A percentile compares a stretch with the other conserved stretches of the same genome.
phyloP scores from a whole-genome alignment of 2,113 vertebrate genomes.

The Rhadina sibilatrix region DNA sequence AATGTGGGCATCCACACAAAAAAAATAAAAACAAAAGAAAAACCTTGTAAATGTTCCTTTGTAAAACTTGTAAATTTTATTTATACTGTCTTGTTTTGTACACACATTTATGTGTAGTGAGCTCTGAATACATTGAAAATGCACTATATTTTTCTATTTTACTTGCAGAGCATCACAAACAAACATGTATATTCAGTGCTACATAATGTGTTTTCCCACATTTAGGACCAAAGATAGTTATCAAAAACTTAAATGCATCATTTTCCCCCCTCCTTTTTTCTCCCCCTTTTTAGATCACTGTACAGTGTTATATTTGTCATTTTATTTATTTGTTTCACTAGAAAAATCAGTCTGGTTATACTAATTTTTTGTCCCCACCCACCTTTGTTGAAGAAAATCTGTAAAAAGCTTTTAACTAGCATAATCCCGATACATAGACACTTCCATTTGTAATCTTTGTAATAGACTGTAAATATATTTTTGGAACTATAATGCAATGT shows the following conservation, averaged over 20 bases:
- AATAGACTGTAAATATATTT: constrained; percentile 99
- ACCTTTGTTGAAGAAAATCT: constrained; percentile 80
- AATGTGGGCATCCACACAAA: constrained; percentile 83
- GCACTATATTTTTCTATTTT: constrained; percentile 99
- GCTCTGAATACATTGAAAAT: constrained; percentile 99
- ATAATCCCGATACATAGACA: constrained; percentile 89
- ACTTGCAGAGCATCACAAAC: constrained; percentile 91
- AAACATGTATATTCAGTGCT: constrained; percentile 93
- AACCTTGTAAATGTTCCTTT: constrained; percentile 93
- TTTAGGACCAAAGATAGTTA: constrained; percentile 99
- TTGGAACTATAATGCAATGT: constrained; percentile 99
- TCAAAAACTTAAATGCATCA: constrained; percentile 83
- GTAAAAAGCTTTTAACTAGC: constrained; percentile 90
- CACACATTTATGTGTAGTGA: constrained; percentile 94
- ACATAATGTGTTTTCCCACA: constrained; percentile 93
- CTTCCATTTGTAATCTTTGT: constrained; percentile 99
- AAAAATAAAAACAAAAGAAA: constrained; percentile 51
- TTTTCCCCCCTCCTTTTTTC: constrained; percentile 45
- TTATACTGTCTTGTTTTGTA: constrained; percentile 96
- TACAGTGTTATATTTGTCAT: constrained; percentile 90
- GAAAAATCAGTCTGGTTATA: constrained; percentile 85
- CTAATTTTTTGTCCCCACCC: constrained; percentile 77
- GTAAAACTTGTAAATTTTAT: constrained; percentile 99
- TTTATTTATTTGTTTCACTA: constrained; percentile 98
- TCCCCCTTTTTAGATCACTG: constrained; percentile 81